Evolutionary conservation across 23 tunicate species (phyloP).

Genomic region (Trididemnum miniatum): DNA sequence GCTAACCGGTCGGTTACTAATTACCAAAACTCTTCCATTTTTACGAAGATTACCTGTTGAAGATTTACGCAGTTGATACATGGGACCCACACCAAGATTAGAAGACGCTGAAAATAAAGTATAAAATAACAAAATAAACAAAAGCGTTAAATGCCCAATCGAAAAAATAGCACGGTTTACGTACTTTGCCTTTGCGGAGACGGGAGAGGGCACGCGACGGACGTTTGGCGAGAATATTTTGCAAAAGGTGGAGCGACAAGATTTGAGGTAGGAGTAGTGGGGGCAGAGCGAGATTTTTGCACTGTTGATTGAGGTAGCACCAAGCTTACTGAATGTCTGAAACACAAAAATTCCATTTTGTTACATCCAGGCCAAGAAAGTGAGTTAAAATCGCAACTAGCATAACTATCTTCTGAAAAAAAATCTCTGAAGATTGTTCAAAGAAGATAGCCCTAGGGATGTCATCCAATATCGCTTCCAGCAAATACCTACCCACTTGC

Average conservation of each 20-base stretch:
- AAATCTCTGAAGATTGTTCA: no score
- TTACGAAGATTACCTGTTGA: conserved; percentile 8
- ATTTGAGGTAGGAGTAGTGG: conserved; percentile 46
- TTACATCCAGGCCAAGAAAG: background rate
- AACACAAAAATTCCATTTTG: background rate
- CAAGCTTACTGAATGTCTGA: background rate
- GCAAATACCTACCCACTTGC: no score
- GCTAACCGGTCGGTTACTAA: no score
- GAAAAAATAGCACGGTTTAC: no score
- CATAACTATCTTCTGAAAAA: background rate
- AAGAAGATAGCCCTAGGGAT: no score
- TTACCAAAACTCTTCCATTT: no score
- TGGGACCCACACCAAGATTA: background rate
- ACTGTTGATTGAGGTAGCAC: background rate
- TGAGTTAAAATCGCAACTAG: background rate
- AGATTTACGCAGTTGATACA: conserved; percentile 6
- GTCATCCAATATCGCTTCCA: no score
- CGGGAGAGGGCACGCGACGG: conserved; percentile 5
- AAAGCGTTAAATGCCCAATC: no score
- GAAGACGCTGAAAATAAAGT: background rate
- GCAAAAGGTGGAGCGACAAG: conserved; percentile 28
- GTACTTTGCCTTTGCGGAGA: background rate
- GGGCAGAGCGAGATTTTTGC: conserved; percentile 35
- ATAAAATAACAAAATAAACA: no score
- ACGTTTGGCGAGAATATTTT: conserved; percentile 41